Conservation (phyloP, 2,888 invertebrate genomes). For the Tachina grossa region DNA sequence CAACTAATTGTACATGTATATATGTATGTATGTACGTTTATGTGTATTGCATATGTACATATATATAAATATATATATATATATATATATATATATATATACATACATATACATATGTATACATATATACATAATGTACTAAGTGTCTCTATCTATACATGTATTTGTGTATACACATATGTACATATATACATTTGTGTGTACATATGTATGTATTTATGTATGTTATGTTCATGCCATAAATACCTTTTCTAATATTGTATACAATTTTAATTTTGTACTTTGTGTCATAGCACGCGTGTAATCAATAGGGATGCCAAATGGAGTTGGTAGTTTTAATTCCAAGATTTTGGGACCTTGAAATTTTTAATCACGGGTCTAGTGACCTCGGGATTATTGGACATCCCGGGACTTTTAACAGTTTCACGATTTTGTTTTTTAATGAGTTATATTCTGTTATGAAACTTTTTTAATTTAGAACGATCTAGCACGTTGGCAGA, state of each 20-base stretch:
- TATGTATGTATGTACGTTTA: not conserved
- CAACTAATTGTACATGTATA: conserved; percentile 31
- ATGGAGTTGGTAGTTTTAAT: not conserved
- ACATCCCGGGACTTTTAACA: no score
- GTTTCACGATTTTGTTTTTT: no score
- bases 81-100: conserved; percentile 1
- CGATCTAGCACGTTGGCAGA: no score
- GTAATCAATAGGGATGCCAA: not conserved
- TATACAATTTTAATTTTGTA: conserved; percentile 33
- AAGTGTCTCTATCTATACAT: no score
- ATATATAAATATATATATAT: not conserved
- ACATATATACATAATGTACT: not conserved
- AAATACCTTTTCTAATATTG: conserved; percentile 15
- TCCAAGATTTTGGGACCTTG: no score
- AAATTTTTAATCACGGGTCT: no score
- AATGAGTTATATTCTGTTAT: no score
- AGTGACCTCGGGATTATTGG: no score
- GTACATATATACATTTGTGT: not conserved
- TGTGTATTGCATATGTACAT: conserved; percentile 8
- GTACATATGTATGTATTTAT: not conserved
- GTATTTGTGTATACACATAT: not conserved
- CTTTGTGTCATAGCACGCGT: conserved; percentile 13
- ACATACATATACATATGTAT: not conserved
- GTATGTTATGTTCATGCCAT: conserved; percentile 8
- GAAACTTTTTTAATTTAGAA: no score